Base-by-base conservation (phyloP, 2,113 vertebrate species). In the Micromys minutus region DNA sequence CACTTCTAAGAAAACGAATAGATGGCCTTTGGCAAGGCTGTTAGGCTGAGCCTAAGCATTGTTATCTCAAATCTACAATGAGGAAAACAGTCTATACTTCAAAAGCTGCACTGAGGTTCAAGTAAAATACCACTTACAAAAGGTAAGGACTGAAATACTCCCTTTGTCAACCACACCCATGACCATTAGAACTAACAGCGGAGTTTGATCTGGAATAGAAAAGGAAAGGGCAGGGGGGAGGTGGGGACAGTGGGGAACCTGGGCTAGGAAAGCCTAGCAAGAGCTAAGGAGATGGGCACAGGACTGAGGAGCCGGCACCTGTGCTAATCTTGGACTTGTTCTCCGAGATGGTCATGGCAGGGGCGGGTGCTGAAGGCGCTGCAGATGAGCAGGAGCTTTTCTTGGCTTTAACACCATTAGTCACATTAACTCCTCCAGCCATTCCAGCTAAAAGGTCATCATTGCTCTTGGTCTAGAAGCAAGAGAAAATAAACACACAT, bases 381-480 rank as follows among this genome's bases (percentile, higher is more conserved):
- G 98, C 22, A 17, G 98, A 94, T 10, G 98, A 90, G 42, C 97
- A 98, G 47, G 97, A 91, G 95, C 95, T 98, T 88, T 98, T 99
- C 98, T 99, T 99, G 92, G 98, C 99, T 97, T 98, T 99, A 95
- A 99, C 99, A 95, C 98, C 98, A 85, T 98, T 99, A n/a, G 99
- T 98, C 93, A 98, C 98, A 3, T 98, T 94, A 81, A 98, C 98
- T 86, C 98, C 99, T 65, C 98, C 99, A 96, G 99, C 99, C 94
- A 99, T 98, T 98, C 99, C 99, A 8, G 99, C 99, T 99, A 99
- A 96, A 93, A 99, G 99, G 96, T 99, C 99, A 98, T 99, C 99
- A 5, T 98, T 99, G 98, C 99, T 99, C 98, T 99, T 99, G 84
- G 99, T 99, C 99, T 99, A 97, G 67, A 98, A 95, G 72, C 93